phyloP scores from a whole-genome alignment of 2,113 vertebrate species.

The Plotosus lineatus region DNA sequence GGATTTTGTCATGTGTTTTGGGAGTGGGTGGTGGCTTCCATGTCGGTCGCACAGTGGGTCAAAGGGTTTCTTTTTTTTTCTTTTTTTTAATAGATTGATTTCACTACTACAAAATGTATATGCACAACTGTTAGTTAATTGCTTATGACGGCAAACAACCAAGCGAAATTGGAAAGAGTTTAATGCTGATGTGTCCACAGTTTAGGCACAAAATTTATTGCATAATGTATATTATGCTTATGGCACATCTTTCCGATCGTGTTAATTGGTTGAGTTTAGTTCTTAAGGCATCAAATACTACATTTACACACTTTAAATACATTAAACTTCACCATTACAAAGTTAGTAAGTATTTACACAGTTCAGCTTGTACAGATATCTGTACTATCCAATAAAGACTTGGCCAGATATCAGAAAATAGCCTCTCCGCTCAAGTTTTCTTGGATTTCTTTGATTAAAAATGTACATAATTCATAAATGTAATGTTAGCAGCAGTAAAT shows the following conservation, averaged over 20 bases:
- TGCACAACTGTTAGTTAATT: background rate
- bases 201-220: background rate
- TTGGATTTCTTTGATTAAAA: background rate
- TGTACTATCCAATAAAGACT: background rate
- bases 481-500: background rate
- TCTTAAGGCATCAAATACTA: background rate
- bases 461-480: background rate
- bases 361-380: background rate
- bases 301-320: background rate
- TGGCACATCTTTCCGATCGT: background rate
- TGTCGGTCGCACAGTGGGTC: background rate
- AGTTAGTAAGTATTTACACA: background rate
- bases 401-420: background rate
- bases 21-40: background rate
- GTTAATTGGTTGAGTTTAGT: background rate
- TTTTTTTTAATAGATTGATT: background rate
- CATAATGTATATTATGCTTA: background rate
- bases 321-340: background rate
- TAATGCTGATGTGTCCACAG: background rate
- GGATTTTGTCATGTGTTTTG: constrained; percentile 14
- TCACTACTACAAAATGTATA: background rate
- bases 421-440: background rate
- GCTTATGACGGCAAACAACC: background rate
- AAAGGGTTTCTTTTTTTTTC: background rate
- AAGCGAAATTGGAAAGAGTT: background rate